Conservation (phyloP, 2,113 vertebrate species). For the Arenaria interpres region DNA sequence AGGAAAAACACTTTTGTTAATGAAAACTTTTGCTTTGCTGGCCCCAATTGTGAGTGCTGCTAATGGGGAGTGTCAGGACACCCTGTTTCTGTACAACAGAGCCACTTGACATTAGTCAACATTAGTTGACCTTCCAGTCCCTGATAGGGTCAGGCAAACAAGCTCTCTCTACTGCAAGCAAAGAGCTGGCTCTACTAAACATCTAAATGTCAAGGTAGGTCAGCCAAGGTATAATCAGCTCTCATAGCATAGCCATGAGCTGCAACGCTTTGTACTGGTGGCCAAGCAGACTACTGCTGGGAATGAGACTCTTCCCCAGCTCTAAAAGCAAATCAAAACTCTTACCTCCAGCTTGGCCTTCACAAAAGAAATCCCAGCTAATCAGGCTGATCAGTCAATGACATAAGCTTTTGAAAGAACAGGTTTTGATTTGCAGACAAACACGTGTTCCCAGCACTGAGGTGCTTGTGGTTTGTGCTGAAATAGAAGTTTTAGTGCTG, state of each 20-base stretch:
- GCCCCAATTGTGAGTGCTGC: background rate
- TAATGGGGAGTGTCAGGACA: background rate
- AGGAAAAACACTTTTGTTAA: background rate
- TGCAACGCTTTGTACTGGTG: background rate
- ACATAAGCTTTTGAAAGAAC: background rate
- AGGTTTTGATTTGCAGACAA: constrained; percentile 26
- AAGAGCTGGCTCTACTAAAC: background rate
- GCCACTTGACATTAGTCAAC: constrained; percentile 17
- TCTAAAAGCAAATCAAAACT: constrained; percentile 25
- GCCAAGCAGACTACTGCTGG: background rate
- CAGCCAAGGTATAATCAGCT: constrained; percentile 43
- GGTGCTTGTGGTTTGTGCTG: background rate
- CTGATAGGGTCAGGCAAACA: constrained; percentile 15
- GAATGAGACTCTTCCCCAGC: background rate
- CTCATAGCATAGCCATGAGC: background rate
- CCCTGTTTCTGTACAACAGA: background rate
- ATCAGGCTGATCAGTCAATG: background rate
- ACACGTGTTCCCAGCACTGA: background rate
- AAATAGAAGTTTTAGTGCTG: background rate
- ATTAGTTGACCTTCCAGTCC: background rate
- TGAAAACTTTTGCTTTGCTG: constrained; percentile 2
- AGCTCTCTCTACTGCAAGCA: background rate
- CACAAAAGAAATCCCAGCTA: background rate
- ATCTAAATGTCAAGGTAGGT: constrained; percentile 5
- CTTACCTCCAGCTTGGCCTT: background rate